Evolutionary conservation across 1,140 invertebrate genomes (phyloP).

Genomic region (Polypedilum vanderplanki): DNA sequence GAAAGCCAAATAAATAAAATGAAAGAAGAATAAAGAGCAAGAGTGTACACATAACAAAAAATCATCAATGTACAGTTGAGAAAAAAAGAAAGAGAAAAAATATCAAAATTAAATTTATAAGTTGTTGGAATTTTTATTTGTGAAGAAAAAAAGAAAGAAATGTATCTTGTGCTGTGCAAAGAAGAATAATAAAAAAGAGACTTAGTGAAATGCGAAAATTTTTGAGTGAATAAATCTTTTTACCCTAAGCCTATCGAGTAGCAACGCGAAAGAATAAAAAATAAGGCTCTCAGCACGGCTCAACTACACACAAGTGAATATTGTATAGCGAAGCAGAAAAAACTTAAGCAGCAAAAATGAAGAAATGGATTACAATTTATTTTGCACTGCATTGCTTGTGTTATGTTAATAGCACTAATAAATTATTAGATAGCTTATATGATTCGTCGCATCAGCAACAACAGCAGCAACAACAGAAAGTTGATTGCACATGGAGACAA

Average conservation of each 20-base stretch:
- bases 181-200: neutral
- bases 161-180: neutral
- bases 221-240: constrained; percentile 25
- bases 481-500: neutral
- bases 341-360: neutral
- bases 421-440: constrained; percentile 21
- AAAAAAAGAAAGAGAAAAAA: neutral
- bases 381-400: neutral
- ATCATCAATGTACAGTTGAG: neutral
- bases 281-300: neutral
- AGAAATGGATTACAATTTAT: constrained; percentile 6
- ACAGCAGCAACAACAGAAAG: neutral
- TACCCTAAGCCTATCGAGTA: neutral
- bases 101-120: constrained; percentile 26
- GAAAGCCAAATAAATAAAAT: neutral
- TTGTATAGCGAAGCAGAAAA: neutral
- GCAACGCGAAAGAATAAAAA: neutral
- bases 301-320: neutral
- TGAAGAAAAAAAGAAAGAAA: neutral
- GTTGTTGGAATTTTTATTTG: constrained; percentile 5
- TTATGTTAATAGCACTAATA: constrained; percentile 21
- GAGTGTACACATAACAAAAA: neutral
- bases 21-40: too few relatives aligned
- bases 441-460: neutral
- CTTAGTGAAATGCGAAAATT: constrained; percentile 23